phyloP scores from a whole-genome alignment of 2,797 vertebrate genomes.

The Chrosomus eos region DNA sequence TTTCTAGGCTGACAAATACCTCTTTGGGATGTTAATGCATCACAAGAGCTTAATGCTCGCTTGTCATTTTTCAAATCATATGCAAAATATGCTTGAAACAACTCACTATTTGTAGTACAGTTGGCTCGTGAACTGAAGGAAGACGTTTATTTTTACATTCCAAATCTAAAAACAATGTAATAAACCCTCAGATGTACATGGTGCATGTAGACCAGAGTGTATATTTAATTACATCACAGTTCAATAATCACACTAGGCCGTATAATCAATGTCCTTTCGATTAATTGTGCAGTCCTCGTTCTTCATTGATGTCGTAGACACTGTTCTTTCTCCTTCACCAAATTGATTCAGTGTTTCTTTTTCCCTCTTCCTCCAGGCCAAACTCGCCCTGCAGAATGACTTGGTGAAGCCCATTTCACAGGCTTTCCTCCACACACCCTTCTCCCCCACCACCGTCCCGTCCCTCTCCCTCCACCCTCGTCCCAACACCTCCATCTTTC shows the following conservation, averaged over 20 bases:
- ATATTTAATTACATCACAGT: neutral
- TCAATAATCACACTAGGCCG: neutral
- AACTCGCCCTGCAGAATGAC: slow-evolving; percentile 88
- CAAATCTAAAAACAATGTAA: neutral
- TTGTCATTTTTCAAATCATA: neutral
- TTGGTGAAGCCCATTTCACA: slow-evolving; percentile 88
- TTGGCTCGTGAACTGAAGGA: neutral
- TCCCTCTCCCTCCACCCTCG: slow-evolving; percentile 83
- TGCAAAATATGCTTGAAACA: slow-evolving; percentile 14
- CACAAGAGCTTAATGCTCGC: neutral
- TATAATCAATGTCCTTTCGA: neutral
- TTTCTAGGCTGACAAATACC: slow-evolving; percentile 18
- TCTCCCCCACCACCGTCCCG: slow-evolving; percentile 80
- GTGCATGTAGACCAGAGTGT: neutral
- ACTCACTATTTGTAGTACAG: neutral
- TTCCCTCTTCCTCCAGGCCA: slow-evolving; percentile 74
- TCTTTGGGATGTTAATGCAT: slow-evolving; percentile 27
- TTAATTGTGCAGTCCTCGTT: neutral
- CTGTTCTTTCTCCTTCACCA: neutral
- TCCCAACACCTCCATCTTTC: slow-evolving; percentile 84
- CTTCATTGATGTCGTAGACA: neutral
- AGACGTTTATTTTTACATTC: neutral
- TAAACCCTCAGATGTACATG: neutral
- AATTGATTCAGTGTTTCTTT: neutral
- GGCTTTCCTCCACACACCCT: slow-evolving; percentile 85